A percentile compares a stretch with the other conserved stretches of the same genome.
phyloP scores from a whole-genome alignment of 2,113 vertebrate species.

The Perca schrenkii region DNA sequence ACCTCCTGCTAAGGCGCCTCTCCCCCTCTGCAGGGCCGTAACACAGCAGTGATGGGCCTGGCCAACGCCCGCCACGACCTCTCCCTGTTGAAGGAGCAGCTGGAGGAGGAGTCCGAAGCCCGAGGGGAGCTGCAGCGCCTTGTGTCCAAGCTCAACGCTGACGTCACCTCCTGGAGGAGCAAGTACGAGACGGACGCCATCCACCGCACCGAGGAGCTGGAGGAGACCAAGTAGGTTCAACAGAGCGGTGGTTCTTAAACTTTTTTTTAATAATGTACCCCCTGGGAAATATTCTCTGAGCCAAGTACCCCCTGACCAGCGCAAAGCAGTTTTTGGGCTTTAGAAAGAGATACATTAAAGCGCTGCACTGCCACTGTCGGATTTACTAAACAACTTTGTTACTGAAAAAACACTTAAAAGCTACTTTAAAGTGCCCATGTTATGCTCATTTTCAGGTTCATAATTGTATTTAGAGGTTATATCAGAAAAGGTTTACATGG shows the following conservation, averaged over 20 bases:
- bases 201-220: conserved; percentile 81
- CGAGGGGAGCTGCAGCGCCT: conserved; percentile 78
- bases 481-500: too few species aligned
- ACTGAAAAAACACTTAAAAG: too few species aligned
- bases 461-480: too few species aligned
- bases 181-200: conserved; percentile 80
- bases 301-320: too few species aligned
- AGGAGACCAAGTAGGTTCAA: conserved; percentile 83
- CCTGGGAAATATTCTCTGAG: too few species aligned
- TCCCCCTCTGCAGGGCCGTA: conserved; percentile 58
- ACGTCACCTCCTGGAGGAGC: conserved; percentile 84
- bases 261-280: too few species aligned
- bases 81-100: conserved; percentile 78
- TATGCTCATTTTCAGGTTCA: too few species aligned
- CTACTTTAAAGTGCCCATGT: too few species aligned
- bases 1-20: background rate
- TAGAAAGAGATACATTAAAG: too few species aligned
- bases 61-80: conserved; percentile 78
- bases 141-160: conserved; percentile 81
- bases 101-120: conserved; percentile 82
- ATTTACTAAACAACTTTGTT: too few species aligned
- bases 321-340: too few species aligned
- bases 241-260: background rate
- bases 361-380: too few species aligned
- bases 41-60: conserved; percentile 62